These are phyloP conservation scores for Drosophila percnosoma DNA, from an alignment of 2,888 invertebrate genomes.

Conservation along the genomic window DNA sequence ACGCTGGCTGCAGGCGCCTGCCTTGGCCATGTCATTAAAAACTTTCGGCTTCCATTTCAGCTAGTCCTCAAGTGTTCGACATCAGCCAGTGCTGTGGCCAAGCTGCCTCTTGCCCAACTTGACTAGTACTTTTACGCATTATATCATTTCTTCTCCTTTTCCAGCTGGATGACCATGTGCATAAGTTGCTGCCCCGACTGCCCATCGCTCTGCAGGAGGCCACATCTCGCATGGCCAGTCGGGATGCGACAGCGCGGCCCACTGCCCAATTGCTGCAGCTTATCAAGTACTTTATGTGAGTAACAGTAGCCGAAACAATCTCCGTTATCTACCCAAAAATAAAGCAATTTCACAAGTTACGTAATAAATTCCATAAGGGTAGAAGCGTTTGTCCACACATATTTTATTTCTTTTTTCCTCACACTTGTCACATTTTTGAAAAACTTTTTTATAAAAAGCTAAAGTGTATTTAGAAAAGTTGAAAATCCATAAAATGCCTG, in stretches of 20 bases:
- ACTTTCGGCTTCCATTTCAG: constrained; percentile 40
- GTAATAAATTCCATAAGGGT: neutral
- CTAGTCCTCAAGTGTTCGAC: constrained; percentile 47
- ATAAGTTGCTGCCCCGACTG: constrained; percentile 91
- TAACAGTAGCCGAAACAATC: constrained; percentile 36
- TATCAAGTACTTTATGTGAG: constrained; percentile 95
- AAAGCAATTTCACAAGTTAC: neutral
- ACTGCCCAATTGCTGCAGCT: constrained; percentile 95
- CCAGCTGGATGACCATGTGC: constrained; percentile 93
- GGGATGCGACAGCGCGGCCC: constrained; percentile 94
- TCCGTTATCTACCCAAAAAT: constrained; percentile 1
- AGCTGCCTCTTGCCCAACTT: constrained; percentile 40
- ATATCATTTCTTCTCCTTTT: neutral
- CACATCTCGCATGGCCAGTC: constrained; percentile 91
- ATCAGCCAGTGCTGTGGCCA: constrained; percentile 52
- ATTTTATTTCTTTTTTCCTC: neutral
- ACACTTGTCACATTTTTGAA: neutral
- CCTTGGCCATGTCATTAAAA: constrained; percentile 58
- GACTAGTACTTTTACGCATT: constrained; percentile 3
- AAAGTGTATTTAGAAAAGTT: neutral
- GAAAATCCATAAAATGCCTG: neutral
- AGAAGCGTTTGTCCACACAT: neutral
- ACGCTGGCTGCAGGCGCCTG: constrained; percentile 23
- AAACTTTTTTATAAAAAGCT: neutral
- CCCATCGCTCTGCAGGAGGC: constrained; percentile 95